Evolutionary conservation across 1,140 invertebrate species (phyloP).

Genomic region (Drosophila pectinifera): DNA sequence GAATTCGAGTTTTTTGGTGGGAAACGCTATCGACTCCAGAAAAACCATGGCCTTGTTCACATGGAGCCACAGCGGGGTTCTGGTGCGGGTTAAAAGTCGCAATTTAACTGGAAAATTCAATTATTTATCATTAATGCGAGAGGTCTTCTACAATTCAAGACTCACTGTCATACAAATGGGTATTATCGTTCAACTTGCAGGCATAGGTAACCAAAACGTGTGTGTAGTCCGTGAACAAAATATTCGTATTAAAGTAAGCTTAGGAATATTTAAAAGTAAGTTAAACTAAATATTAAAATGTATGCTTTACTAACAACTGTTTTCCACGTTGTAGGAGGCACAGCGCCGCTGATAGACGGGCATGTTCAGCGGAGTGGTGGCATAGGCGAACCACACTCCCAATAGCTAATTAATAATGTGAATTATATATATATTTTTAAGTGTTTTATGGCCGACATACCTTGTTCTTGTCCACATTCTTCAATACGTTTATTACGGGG

Average conservation of each 20-base stretch:
- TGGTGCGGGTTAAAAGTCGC: constrained; percentile 53
- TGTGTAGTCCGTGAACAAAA: constrained; percentile 47
- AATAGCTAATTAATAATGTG: constrained; percentile 29
- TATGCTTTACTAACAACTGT: constrained; percentile 45
- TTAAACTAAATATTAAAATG: not conserved
- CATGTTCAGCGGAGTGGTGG: constrained; percentile 41
- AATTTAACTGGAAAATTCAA: constrained; percentile 10
- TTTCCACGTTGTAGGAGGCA: constrained; percentile 45
- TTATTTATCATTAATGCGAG: not conserved
- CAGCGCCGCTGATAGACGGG: constrained; percentile 38
- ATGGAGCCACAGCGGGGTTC: constrained; percentile 3
- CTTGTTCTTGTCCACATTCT: constrained; percentile 19
- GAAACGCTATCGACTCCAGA: constrained; percentile 14
- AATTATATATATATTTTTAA: no score
- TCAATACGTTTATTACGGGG: constrained; percentile 7
- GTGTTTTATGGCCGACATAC: no score
- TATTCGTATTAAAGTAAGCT: constrained; percentile 39
- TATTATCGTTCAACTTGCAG: constrained; percentile 4
- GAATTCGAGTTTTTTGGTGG: constrained; percentile 4
- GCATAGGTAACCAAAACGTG: constrained; percentile 31
- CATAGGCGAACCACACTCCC: constrained; percentile 60
- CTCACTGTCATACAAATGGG: constrained; percentile 21
- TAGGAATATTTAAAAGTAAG: not conserved
- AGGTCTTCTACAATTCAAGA: not conserved
- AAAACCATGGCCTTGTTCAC: not conserved